Evolutionary conservation across 2,888 invertebrate species (phyloP).

Genomic region (Drosophila barbarae): DNA sequence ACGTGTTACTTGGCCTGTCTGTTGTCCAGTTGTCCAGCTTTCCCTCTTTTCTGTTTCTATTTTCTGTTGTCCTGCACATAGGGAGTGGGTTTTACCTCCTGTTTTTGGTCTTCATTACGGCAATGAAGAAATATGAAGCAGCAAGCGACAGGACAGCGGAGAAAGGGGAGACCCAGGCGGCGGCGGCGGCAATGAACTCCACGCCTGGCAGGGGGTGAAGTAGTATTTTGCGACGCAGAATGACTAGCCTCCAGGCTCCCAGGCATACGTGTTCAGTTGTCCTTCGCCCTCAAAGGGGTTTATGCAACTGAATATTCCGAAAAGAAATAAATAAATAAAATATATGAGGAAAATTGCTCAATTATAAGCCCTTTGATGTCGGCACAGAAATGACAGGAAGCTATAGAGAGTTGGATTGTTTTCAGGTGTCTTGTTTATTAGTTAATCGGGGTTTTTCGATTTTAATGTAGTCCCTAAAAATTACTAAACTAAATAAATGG

Average conservation of each 20-base stretch:
- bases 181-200: conserved; percentile 43
- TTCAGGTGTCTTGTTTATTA: neutral
- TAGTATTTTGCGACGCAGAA: conserved; percentile 44
- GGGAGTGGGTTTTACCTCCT: conserved; percentile 9
- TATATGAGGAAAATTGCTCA: neutral
- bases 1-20: conserved; percentile 19
- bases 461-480: too few species aligned
- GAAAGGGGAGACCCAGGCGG: conserved; percentile 2
- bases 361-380: neutral
- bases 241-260: conserved; percentile 24
- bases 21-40: neutral
- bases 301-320: conserved; percentile 5
- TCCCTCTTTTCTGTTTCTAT: neutral
- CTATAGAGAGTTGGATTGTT: neutral
- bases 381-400: neutral
- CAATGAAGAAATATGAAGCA: conserved; percentile 62
- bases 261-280: conserved; percentile 17
- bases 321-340: neutral
- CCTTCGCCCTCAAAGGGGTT: conserved; percentile 4
- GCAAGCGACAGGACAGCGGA: conserved; percentile 23
- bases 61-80: neutral
- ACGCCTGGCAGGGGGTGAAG: conserved; percentile 17
- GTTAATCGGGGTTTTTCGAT: too few species aligned
- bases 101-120: conserved; percentile 36
- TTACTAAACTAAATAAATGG: too few species aligned